phyloP scores from a whole-genome alignment of 2,888 invertebrate species.

The Macropis europaea region DNA sequence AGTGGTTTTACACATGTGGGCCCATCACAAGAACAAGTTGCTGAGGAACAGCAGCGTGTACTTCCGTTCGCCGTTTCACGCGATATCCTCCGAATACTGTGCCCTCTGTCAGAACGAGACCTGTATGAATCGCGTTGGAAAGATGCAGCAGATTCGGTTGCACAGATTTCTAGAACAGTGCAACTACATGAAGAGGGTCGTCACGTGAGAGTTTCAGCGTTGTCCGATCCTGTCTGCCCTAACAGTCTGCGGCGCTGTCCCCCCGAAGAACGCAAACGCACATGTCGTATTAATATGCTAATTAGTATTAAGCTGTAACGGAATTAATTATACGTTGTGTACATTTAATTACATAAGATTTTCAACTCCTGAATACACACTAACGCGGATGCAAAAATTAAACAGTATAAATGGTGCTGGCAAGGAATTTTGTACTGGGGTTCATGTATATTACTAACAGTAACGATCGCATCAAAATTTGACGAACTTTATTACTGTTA shows the following conservation, averaged over 20 bases:
- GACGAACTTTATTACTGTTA: not conserved
- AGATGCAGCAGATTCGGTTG: conserved; percentile 85
- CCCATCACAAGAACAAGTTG: conserved; percentile 85
- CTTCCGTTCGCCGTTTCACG: conserved; percentile 87
- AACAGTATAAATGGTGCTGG: conserved; percentile 29
- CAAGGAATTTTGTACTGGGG: conserved; percentile 7
- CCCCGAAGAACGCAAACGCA: not conserved
- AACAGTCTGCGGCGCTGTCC: too few species aligned
- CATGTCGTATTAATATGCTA: conserved; percentile 9
- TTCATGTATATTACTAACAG: conserved; percentile 6
- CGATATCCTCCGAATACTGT: conserved; percentile 86
- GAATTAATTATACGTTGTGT: not conserved
- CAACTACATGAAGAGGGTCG: conserved; percentile 75
- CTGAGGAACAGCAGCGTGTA: conserved; percentile 83
- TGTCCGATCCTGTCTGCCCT: too few species aligned
- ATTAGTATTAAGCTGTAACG: conserved; percentile 10
- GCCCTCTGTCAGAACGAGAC: conserved; percentile 84
- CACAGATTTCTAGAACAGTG: conserved; percentile 73
- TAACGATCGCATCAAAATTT: not conserved
- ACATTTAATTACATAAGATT: conserved; percentile 5
- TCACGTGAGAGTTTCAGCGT: conserved; percentile 59
- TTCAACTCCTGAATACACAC: too few species aligned
- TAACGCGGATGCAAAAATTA: conserved; percentile 2
- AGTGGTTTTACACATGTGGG: conserved; percentile 84
- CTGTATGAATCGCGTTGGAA: conserved; percentile 84